Conservation (phyloP, 2,113 vertebrate genomes). For the Stigmatopora argus region DNA sequence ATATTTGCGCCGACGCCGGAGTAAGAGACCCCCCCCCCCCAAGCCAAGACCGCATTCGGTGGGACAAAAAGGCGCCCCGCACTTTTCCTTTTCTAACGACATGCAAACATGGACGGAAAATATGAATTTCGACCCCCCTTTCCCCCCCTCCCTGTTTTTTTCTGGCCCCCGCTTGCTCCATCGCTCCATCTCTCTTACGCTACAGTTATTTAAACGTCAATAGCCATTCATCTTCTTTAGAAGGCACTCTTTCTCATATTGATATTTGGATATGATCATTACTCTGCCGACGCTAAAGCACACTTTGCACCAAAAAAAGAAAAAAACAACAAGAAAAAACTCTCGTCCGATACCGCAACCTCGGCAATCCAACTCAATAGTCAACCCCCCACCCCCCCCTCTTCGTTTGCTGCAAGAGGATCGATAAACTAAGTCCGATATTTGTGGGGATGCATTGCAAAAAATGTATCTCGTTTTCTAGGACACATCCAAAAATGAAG, state of each 20-base stretch:
- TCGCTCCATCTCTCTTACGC: constrained; percentile 63
- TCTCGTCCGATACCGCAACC: constrained; percentile 69
- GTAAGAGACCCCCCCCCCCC: neutral
- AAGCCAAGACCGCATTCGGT: neutral
- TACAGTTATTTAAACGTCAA: constrained; percentile 77
- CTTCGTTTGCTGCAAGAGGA: constrained; percentile 22
- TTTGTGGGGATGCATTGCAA: neutral
- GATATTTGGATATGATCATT: constrained; percentile 78
- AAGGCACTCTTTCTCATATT: constrained; percentile 72
- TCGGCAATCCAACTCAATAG: constrained; percentile 54
- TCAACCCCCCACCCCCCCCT: no score
- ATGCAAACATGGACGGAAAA: constrained; percentile 44
- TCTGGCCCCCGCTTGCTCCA: constrained; percentile 13
- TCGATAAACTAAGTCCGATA: neutral
- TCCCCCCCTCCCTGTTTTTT: constrained; percentile 24
- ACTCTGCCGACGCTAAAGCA: constrained; percentile 59
- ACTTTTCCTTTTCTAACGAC: constrained; percentile 8
- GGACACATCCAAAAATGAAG: no score
- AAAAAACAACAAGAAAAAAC: neutral
- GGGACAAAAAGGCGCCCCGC: neutral
- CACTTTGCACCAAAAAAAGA: constrained; percentile 59
- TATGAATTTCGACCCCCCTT: constrained; percentile 55
- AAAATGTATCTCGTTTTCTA: no score
- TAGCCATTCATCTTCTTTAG: constrained; percentile 77
- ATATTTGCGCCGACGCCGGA: neutral